Percentiles rank a stretch among this genome's conserved stretches.
These are phyloP conservation scores for Physocephala rufipes DNA, from an alignment of 2,888 invertebrate species.

Conservation along the genomic window DNA sequence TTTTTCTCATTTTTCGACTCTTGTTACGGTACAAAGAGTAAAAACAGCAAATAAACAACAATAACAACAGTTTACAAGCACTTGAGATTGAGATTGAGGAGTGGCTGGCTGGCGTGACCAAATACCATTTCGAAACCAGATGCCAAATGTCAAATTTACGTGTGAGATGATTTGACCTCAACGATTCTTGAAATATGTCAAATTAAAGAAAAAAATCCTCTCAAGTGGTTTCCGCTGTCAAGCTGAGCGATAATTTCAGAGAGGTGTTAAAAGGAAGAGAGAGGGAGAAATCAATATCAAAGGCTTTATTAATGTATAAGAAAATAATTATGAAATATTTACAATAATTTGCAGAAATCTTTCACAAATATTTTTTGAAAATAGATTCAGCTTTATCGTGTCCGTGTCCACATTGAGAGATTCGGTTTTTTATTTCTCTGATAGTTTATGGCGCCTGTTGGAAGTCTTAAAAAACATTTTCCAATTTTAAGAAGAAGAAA, in stretches of 20 bases:
- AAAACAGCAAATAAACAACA: not conserved
- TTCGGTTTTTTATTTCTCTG: conserved; percentile 9
- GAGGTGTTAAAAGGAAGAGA: not conserved
- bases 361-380: no score
- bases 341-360: no score
- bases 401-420: no score
- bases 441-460: conserved; percentile 14
- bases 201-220: conserved; percentile 17
- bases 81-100: conserved; percentile 5
- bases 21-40: not conserved
- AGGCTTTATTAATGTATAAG: no score
- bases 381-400: no score
- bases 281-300: no score
- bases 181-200: conserved; percentile 26
- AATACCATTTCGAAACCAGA: conserved; percentile 19
- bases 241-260: not conserved
- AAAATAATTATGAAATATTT: no score
- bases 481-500: not conserved
- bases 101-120: not conserved
- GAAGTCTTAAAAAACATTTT: not conserved
- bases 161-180: conserved; percentile 26
- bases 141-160: conserved; percentile 27
- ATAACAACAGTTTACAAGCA: conserved; percentile 9
- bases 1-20: conserved; percentile 15
- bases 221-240: conserved; percentile 5